A percentile compares a stretch with the other conserved stretches of the same genome.
Conservation (phyloP, 2,113 vertebrate species). For the Thamnophis sirtalis region DNA sequence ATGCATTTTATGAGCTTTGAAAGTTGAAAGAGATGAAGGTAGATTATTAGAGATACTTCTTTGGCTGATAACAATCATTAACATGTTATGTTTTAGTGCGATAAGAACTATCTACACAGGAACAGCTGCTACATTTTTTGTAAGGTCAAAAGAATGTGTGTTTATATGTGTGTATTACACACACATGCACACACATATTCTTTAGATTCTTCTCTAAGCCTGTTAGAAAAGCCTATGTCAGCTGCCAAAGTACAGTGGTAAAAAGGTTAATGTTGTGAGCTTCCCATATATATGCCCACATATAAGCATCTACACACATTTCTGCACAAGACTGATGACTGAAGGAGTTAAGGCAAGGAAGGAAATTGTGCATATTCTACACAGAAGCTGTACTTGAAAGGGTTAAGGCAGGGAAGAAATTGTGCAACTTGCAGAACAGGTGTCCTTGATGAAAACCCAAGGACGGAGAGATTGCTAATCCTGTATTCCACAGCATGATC, state of each 20-base stretch:
- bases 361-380: background rate
- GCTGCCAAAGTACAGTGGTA: conserved; percentile 31
- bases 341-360: background rate
- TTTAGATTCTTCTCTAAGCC: conserved; percentile 57
- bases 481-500: conserved; percentile 91
- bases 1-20: background rate
- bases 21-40: conserved; percentile 13
- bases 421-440: conserved; percentile 79
- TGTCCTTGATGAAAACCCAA: conserved; percentile 91
- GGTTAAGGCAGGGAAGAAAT: conserved; percentile 73
- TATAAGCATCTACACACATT: background rate
- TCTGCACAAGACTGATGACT: background rate
- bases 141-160: conserved; percentile 56
- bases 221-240: conserved; percentile 53
- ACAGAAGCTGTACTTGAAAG: conserved; percentile 22
- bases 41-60: conserved; percentile 33
- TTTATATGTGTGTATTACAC: background rate
- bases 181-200: conserved; percentile 33
- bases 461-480: conserved; percentile 89
- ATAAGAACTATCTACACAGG: conserved; percentile 52
- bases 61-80: conserved; percentile 49
- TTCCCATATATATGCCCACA: background rate
- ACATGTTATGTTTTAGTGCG: conserved; percentile 48
- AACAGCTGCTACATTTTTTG: conserved; percentile 64
- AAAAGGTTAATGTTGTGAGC: conserved; percentile 20